Conservation (phyloP, 2,797 vertebrate species). For the Enteromius radiatus region DNA sequence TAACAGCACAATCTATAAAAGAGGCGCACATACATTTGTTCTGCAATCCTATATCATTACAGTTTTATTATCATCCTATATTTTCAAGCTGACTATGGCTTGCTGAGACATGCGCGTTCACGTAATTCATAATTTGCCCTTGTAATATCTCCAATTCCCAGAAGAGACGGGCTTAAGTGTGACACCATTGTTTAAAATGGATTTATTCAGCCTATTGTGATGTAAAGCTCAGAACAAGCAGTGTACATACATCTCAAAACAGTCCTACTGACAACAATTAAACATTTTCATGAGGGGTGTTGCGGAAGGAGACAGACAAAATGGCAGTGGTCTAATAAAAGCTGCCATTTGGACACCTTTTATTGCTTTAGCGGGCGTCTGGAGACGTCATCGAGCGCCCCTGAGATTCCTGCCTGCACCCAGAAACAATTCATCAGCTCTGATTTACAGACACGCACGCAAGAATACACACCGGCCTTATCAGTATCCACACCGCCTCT, state of each 20-base stretch:
- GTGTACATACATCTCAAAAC: neutral
- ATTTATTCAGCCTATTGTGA: conserved; percentile 10
- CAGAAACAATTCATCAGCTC: conserved; percentile 40
- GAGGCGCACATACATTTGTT: neutral
- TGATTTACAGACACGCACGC: conserved; percentile 56
- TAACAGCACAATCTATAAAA: conserved; percentile 19
- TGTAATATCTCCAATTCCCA: conserved; percentile 18
- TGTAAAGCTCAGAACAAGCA: conserved; percentile 4
- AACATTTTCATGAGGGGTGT: conserved; percentile 17
- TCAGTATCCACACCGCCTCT: conserved; percentile 55
- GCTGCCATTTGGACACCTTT: conserved; percentile 39
- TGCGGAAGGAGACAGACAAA: neutral
- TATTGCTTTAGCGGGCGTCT: conserved; percentile 24
- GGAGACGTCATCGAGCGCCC: conserved; percentile 24
- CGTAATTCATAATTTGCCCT: neutral
- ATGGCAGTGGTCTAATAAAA: conserved; percentile 44
- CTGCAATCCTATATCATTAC: neutral
- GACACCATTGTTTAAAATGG: conserved; percentile 14
- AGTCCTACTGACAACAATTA: neutral
- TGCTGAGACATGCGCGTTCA: neutral
- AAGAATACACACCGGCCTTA: conserved; percentile 55
- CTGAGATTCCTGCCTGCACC: conserved; percentile 16
- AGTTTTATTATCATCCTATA: neutral
- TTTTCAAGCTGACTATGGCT: neutral
- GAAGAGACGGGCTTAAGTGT: neutral